Percentiles rank a stretch among this genome's conserved stretches.
These are phyloP conservation scores for Acrobasis consociella DNA, from an alignment of 2,888 invertebrate genomes.

Conservation along the genomic window DNA sequence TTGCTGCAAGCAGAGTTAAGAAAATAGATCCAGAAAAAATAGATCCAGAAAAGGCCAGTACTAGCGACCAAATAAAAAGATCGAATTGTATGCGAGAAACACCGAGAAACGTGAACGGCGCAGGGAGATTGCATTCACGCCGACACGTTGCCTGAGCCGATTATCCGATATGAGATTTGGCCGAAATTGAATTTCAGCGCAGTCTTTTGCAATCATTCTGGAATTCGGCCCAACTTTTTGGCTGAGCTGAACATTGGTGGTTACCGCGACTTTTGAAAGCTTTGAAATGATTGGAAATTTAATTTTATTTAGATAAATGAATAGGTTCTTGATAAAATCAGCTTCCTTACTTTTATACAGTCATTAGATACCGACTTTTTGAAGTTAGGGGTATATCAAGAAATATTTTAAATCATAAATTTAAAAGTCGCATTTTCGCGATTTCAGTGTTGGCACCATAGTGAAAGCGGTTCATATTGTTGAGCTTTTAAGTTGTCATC, in stretches of 20 bases:
- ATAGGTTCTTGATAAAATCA: too few relatives aligned
- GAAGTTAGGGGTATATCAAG: too few relatives aligned
- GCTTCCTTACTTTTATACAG: too few relatives aligned
- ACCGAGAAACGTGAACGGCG: conserved; percentile 42
- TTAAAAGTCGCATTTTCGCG: too few relatives aligned
- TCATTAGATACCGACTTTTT: too few relatives aligned
- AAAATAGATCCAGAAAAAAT: too few relatives aligned
- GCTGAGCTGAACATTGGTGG: background rate
- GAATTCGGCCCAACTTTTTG: conserved; percentile 24
- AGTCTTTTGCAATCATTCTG: conserved; percentile 53
- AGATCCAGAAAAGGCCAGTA: too few relatives aligned
- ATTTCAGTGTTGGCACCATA: too few relatives aligned
- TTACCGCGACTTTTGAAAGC: background rate
- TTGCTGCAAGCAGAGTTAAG: too few relatives aligned
- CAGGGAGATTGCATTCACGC: conserved; percentile 53
- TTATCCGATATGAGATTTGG: conserved; percentile 67
- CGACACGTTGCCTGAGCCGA: conserved; percentile 56
- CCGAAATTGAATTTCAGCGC: conserved; percentile 62
- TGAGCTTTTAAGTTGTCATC: too few relatives aligned
- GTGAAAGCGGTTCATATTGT: too few relatives aligned
- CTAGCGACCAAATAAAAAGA: conserved; percentile 7
- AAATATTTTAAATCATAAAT: too few relatives aligned
- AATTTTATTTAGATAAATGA: background rate
- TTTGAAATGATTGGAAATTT: background rate
- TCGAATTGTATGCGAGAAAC: conserved; percentile 33